phyloP scores from a whole-genome alignment of 1,140 invertebrate genomes.

The Heliconius eleuchia region DNA sequence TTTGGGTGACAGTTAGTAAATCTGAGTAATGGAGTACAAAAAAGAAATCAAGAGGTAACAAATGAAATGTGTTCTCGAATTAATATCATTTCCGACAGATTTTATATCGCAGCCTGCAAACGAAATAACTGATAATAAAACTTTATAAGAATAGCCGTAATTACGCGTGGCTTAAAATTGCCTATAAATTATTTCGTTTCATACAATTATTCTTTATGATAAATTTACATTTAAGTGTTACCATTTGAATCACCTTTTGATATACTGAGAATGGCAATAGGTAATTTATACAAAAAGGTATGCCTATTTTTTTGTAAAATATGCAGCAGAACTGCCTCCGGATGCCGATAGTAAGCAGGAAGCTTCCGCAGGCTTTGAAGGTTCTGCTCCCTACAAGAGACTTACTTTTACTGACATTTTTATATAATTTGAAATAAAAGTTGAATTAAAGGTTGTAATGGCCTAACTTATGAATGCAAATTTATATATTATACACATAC shows the following conservation, averaged over 20 bases:
- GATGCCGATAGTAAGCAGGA: too few species aligned
- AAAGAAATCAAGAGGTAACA: constrained; percentile 26
- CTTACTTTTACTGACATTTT: too few species aligned
- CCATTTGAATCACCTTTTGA: not conserved
- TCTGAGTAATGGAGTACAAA: constrained; percentile 39
- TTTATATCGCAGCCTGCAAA: constrained; percentile 21
- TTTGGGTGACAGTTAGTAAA: constrained; percentile 40
- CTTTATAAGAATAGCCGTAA: constrained; percentile 16
- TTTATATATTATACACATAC: too few species aligned
- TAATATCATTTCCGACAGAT: constrained; percentile 29
- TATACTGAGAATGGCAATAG: not conserved
- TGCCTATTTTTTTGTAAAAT: too few species aligned
- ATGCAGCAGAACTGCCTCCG: too few species aligned
- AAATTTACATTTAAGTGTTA: not conserved
- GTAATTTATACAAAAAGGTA: too few species aligned
- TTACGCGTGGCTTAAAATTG: constrained; percentile 2
- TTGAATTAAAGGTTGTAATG: too few species aligned
- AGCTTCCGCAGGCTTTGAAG: too few species aligned
- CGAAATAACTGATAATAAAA: constrained; percentile 15
- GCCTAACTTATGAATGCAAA: too few species aligned
- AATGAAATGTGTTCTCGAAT: constrained; percentile 36
- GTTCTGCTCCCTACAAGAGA: too few species aligned
- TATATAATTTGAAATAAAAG: too few species aligned
- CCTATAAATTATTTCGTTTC: constrained; percentile 5
- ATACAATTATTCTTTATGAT: not conserved